Base-by-base conservation (phyloP, 2,113 vertebrate genomes). In the Progne subis region DNA sequence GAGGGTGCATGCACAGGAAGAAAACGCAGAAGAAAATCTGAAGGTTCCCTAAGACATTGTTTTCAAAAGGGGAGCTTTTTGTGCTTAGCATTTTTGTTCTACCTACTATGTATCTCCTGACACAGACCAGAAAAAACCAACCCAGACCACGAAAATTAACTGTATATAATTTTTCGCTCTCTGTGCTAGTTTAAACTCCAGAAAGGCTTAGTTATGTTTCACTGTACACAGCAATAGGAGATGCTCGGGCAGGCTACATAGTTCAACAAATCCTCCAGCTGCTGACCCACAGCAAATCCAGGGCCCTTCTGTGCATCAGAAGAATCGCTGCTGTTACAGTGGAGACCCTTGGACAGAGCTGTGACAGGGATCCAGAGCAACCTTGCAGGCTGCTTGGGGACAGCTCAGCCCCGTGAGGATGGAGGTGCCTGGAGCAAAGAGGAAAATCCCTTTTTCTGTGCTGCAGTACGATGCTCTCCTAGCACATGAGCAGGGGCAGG, bases 391-490 rank as follows among this genome's bases (percentile, higher is more conserved):
- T 91, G 71, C 61, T 28, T 39, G 49, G 47, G 53, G n/a, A 21
- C 29, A 32, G 2, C 31, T 74, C 46, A 76, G 32, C 55, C 14
- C 50, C 2, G 3, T 3, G 12, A 88, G 29, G 64, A 26, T 0
- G 3, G 53, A 57, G 39, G 7, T 52, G 29, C 29, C 44, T 25
- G n/a, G 24, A 84, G 15, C 19, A 60, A 37, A 65, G 59, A n/a
- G 34, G 64, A 28, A 60, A 11, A 14, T 6, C 9, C 15, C 8
- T 15, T 8, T 72, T 74, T 31, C 25, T 67, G 37, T 28, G 43
- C 46, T 26, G 20, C 2, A 3, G 12, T 1, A 3, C 0, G 2
- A 11, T 8, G 74, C 4, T 60, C 14, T 61, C 18, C 39, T 4
- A 20, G 69, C 5, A 2, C 8, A 18, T 3, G 10, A 41, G 41